phyloP scores from a whole-genome alignment of 2,797 vertebrate species.

The Rhinoraja longicauda region DNA sequence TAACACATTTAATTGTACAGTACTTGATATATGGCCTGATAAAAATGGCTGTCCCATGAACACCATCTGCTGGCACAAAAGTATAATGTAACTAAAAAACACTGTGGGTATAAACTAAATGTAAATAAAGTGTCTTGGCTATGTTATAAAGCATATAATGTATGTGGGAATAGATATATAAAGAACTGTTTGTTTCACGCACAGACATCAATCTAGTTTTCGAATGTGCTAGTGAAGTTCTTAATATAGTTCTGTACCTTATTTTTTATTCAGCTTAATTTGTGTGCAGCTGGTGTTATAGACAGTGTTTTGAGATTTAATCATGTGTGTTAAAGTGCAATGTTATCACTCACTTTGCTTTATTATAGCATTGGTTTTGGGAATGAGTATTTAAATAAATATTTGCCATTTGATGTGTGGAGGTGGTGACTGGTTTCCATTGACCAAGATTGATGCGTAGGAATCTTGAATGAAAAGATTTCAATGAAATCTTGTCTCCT shows the following conservation, averaged over 20 bases:
- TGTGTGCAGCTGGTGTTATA: neutral
- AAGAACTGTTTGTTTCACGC: neutral
- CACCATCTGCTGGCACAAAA: neutral
- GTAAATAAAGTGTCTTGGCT: too few species aligned
- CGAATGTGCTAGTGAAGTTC: neutral
- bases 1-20: neutral
- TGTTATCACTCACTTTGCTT: neutral
- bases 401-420: neutral
- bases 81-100: too few species aligned
- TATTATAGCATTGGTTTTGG: neutral
- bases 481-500: neutral
- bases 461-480: neutral
- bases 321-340: neutral
- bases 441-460: neutral
- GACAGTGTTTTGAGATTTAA: neutral
- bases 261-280: neutral
- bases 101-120: too few species aligned
- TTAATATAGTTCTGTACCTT: too few species aligned
- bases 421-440: neutral
- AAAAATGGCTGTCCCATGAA: neutral
- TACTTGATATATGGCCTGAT: neutral
- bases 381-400: neutral
- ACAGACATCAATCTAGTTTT: too few species aligned
- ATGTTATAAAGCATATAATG: neutral
- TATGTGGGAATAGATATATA: neutral